phyloP scores from a whole-genome alignment of 2,888 invertebrate genomes.

The Ganaspis brasiliensis region DNA sequence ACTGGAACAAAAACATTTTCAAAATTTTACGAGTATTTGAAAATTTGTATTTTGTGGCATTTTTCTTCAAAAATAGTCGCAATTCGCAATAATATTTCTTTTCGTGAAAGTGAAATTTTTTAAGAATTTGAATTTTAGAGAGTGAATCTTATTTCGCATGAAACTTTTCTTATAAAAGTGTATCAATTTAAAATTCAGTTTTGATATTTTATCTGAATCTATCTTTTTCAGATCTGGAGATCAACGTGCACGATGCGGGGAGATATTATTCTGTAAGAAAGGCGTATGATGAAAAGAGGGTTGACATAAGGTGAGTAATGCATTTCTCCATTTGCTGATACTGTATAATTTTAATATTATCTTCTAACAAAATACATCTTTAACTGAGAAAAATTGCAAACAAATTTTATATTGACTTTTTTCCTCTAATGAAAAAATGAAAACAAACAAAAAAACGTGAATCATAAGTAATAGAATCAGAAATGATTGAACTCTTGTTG shows the following conservation, averaged over 20 bases:
- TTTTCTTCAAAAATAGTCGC: not conserved
- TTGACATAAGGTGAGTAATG: conserved; percentile 38
- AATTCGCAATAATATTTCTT: too few relatives aligned
- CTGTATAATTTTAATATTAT: conserved; percentile 9
- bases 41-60: too few relatives aligned
- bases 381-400: not conserved
- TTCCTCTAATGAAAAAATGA: too few relatives aligned
- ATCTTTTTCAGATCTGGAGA: conserved; percentile 27
- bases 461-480: too few relatives aligned
- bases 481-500: too few relatives aligned
- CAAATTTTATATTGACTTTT: too few relatives aligned
- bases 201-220: conserved; percentile 13
- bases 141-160: not conserved
- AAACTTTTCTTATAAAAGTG: not conserved
- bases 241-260: conserved; percentile 7
- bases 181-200: not conserved
- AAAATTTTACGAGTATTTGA: too few relatives aligned
- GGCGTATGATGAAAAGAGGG: conserved; percentile 13
- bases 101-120: not conserved
- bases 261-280: not conserved
- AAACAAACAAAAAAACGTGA: too few relatives aligned
- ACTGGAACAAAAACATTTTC: not conserved
- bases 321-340: conserved; percentile 32
- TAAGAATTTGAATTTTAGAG: too few relatives aligned
- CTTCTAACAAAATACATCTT: not conserved